These are phyloP conservation scores for Zaprionus lachaisei DNA, from an alignment of 1,140 invertebrate genomes.

Conservation along the genomic window DNA sequence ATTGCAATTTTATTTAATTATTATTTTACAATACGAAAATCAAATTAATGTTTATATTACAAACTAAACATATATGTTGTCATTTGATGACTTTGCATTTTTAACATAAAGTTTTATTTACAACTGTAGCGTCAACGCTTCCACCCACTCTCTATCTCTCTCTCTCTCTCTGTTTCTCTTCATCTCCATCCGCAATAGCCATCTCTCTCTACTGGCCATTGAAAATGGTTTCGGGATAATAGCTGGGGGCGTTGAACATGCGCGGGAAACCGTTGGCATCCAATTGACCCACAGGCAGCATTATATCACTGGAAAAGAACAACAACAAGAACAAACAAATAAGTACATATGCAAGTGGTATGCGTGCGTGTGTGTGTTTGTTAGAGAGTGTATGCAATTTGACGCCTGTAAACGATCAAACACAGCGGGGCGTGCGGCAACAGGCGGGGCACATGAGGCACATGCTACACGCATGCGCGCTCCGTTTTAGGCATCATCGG, in stretches of 20 bases:
- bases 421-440: conserved; percentile 60
- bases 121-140: conserved; percentile 46
- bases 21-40: conserved; percentile 66
- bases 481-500: conserved; percentile 47
- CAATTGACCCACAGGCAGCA: conserved; percentile 81
- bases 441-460: conserved; percentile 73
- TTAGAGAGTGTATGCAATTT: conserved; percentile 62
- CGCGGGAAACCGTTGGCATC: conserved; percentile 80
- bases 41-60: conserved; percentile 48
- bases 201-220: conserved; percentile 73
- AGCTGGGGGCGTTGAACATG: conserved; percentile 84
- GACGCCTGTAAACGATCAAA: conserved; percentile 60
- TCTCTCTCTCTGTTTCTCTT: background rate
- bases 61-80: conserved; percentile 51
- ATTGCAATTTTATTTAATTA: conserved; percentile 52
- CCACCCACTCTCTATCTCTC: conserved; percentile 13
- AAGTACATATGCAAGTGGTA: conserved; percentile 13
- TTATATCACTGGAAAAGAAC: conserved; percentile 74
- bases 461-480: conserved; percentile 82
- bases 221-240: conserved; percentile 84
- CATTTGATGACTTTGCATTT: conserved; percentile 68
- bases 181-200: background rate
- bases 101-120: conserved; percentile 67
- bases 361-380: conserved; percentile 31
- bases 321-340: background rate